Conservation (phyloP, 2,113 vertebrate genomes). For the Pollimyrus isidori region DNA sequence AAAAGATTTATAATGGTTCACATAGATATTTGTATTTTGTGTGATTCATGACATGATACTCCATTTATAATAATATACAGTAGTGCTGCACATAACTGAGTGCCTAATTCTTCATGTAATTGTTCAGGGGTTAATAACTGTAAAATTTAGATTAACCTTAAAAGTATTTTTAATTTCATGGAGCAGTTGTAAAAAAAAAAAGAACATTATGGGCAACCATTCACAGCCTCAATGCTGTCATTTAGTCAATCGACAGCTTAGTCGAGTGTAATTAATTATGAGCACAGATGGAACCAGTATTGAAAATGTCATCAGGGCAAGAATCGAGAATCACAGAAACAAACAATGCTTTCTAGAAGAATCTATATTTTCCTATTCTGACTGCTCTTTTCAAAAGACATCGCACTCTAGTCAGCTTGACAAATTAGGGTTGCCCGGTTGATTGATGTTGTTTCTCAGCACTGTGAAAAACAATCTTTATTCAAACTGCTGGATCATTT, state of each 20-base stretch:
- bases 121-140: background rate
- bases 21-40: background rate
- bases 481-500: background rate
- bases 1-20: background rate
- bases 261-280: background rate
- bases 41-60: background rate
- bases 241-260: background rate
- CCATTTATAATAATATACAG: background rate
- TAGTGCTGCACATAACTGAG: background rate
- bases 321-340: background rate
- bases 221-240: background rate
- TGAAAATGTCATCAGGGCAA: background rate
- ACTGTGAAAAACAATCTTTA: slow-evolving; percentile 9
- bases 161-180: background rate
- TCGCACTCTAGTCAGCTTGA: background rate
- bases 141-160: background rate
- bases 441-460: background rate
- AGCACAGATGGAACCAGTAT: background rate
- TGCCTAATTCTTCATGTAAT: background rate
- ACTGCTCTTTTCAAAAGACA: background rate
- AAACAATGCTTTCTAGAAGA: background rate
- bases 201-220: background rate
- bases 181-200: background rate
- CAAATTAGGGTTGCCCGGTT: background rate
- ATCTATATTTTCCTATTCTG: background rate